Conservation (phyloP, 2,113 vertebrate genomes). For the Heterotilapia buettikoferi region DNA sequence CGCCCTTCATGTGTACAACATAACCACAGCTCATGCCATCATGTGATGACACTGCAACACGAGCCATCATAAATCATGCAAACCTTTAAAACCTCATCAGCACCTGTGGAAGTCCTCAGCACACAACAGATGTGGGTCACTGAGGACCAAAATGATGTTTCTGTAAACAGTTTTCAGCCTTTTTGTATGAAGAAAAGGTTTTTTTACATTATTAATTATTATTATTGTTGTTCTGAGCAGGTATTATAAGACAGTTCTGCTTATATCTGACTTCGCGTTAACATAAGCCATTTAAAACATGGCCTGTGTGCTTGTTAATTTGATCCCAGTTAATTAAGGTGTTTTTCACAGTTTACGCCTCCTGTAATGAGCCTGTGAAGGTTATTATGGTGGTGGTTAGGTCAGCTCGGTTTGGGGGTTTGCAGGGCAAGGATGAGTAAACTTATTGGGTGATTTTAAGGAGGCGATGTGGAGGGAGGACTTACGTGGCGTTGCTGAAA, state of each 20-base stretch:
- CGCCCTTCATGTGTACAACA: background rate
- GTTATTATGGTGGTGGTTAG: background rate
- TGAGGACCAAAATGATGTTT: background rate
- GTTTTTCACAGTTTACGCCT: background rate
- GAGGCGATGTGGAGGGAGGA: constrained; percentile 5
- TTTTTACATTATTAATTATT: background rate
- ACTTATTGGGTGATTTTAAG: background rate
- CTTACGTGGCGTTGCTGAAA: constrained; percentile 99
- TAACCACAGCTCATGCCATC: background rate
- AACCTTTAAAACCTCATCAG: background rate
- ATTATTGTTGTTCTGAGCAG: background rate
- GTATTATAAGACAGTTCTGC: background rate
- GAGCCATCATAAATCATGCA: background rate
- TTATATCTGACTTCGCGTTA: background rate
- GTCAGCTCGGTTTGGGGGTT: background rate
- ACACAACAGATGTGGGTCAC: background rate
- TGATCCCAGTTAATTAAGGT: background rate
- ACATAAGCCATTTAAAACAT: background rate
- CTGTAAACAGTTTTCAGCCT: background rate
- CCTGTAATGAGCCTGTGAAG: background rate
- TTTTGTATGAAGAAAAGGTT: background rate
- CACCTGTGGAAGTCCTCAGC: too few relatives aligned
- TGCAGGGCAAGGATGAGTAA: background rate
- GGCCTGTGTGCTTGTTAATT: background rate
- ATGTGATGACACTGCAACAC: constrained; percentile 12